A percentile compares a stretch with the other conserved stretches of the same genome.
Conservation (phyloP, 2,113 vertebrate genomes). For the Hippocampus abdominalis region DNA sequence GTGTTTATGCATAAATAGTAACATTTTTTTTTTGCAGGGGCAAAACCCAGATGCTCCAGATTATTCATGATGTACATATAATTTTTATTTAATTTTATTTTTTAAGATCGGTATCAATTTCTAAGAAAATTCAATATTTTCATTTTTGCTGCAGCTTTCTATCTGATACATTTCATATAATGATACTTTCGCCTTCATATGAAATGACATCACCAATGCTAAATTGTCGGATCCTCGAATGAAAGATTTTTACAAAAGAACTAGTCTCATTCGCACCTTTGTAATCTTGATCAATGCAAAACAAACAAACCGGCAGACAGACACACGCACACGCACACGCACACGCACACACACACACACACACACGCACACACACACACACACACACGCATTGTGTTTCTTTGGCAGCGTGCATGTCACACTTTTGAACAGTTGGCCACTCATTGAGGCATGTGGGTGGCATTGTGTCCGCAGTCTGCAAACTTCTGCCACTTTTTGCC, state of each 20-base stretch:
- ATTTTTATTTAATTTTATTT: no score
- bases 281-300: slow-evolving; percentile 11
- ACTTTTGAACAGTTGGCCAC: slow-evolving; percentile 72
- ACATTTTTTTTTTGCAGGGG: no score
- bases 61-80: no score
- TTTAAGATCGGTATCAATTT: neutral
- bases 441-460: slow-evolving; percentile 54
- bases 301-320: slow-evolving; percentile 22
- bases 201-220: neutral
- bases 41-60: no score
- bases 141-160: neutral
- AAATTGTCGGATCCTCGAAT: neutral
- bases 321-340: slow-evolving; percentile 18
- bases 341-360: slow-evolving; percentile 34
- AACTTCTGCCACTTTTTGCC: slow-evolving; percentile 51
- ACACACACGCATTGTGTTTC: slow-evolving; percentile 48
- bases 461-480: slow-evolving; percentile 64
- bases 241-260: neutral
- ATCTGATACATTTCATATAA: neutral
- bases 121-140: neutral
- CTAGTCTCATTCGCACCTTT: neutral
- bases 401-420: slow-evolving; percentile 63
- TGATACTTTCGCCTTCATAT: neutral
- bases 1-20: no score
- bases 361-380: slow-evolving; percentile 27